Percentiles rank a stretch among this genome's conserved stretches.
These are phyloP conservation scores for Steinernema feltiae DNA, from an alignment of 1,140 invertebrate species.

Conservation along the genomic window DNA sequence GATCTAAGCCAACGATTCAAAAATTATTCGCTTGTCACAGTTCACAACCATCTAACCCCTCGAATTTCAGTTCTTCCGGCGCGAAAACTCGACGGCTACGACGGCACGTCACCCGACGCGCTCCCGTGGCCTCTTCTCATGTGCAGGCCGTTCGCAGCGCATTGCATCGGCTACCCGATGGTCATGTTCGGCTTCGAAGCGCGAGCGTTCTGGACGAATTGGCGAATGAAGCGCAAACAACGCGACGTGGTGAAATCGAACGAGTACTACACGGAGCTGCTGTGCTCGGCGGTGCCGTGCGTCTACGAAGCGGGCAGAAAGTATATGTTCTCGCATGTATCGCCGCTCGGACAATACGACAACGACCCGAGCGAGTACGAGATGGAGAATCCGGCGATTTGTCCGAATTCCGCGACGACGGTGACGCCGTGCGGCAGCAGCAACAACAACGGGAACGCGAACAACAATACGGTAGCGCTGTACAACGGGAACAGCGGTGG, in stretches of 20 bases:
- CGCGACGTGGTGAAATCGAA: neutral
- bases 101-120: neutral
- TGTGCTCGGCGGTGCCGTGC: neutral
- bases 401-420: neutral
- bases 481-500: neutral
- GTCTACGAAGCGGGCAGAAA: neutral
- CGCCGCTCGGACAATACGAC: neutral
- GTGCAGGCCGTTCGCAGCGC: conserved; percentile 5
- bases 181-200: conserved; percentile 10
- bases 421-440: neutral
- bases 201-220: neutral
- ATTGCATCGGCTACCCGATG: neutral
- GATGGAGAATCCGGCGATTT: neutral
- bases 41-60: neutral
- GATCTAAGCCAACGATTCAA: neutral
- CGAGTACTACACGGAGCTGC: conserved; percentile 4
- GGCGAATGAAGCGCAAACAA: conserved; percentile 4
- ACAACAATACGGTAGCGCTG: neutral
- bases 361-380: neutral
- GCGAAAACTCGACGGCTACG: neutral
- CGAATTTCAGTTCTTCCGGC: neutral
- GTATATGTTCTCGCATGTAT: conserved; percentile 8
- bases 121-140: neutral
- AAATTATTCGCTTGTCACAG: neutral
- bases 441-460: neutral